Evolutionary conservation across 2,113 vertebrate genomes (phyloP).

Genomic region (Cyanoliseus patagonus): DNA sequence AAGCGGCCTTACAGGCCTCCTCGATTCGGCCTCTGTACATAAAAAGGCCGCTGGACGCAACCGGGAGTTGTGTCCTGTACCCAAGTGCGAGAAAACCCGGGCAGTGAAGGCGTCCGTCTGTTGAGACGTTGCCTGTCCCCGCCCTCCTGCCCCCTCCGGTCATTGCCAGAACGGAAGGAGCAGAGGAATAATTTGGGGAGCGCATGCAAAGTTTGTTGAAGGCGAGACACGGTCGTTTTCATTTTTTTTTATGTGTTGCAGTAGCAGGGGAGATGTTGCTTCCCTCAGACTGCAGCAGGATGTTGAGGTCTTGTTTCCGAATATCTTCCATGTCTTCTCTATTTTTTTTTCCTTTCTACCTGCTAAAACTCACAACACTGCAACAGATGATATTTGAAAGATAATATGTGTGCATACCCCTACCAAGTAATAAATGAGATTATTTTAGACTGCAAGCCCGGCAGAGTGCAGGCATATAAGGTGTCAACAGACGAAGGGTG

Average conservation of each 20-base stretch:
- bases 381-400: neutral
- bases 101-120: fast-evolving
- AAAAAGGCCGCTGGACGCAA: fast-evolving
- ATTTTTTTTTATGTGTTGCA: neutral
- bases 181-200: neutral
- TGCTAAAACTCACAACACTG: neutral
- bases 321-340: neutral
- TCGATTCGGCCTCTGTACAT: fast-evolving
- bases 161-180: fast-evolving
- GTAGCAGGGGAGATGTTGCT: neutral
- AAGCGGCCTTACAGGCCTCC: fast-evolving
- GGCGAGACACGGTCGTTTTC: neutral
- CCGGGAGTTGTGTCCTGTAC: neutral
- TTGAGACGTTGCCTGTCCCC: fast-evolving
- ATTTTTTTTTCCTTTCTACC: fast-evolving
- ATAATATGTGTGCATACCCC: neutral
- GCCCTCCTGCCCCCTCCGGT: neutral
- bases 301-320: neutral
- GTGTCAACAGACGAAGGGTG: neutral
- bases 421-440: neutral
- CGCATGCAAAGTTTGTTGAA: fast-evolving
- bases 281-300: neutral
- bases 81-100: neutral
- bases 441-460: neutral
- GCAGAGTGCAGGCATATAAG: neutral